These are phyloP conservation scores for Idris sp. DNA, from an alignment of 1,140 invertebrate species.

Conservation along the genomic window DNA sequence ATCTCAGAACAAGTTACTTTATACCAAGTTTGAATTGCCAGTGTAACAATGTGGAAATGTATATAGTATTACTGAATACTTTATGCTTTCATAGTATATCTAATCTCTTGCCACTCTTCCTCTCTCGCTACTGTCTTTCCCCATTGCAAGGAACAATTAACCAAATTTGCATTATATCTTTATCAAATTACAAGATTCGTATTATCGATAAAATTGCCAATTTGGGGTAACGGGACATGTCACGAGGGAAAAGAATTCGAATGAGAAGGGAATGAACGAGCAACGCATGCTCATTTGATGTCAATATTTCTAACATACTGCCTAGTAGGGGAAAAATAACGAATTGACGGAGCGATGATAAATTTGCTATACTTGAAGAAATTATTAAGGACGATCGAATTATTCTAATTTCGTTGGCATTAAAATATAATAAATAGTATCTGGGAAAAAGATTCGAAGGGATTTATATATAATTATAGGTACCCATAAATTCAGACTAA, in stretches of 20 bases:
- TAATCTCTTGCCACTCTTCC: constrained; percentile 41
- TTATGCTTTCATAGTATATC: constrained; percentile 44
- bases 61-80: constrained; percentile 45
- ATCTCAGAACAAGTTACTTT: constrained; percentile 71
- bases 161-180: constrained; percentile 78
- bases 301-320: constrained; percentile 65
- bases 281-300: constrained; percentile 68
- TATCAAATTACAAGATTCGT: constrained; percentile 78
- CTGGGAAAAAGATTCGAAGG: constrained; percentile 3
- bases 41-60: constrained; percentile 41
- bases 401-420: constrained; percentile 33
- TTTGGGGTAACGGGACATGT: constrained; percentile 67
- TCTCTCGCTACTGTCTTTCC: constrained; percentile 53
- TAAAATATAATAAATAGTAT: constrained; percentile 39
- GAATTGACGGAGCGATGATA: constrained; percentile 57
- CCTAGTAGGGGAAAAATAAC: constrained; percentile 53
- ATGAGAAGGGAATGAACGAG: constrained; percentile 63
- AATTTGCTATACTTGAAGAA: constrained; percentile 52
- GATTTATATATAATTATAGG: too few species aligned
- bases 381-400: constrained; percentile 54
- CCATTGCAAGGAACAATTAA: constrained; percentile 75
- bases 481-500: too few species aligned
- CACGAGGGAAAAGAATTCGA: constrained; percentile 56
- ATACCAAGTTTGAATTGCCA: constrained; percentile 63
- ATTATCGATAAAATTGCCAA: constrained; percentile 79